Conservation (phyloP, 1,140 invertebrate species). For the Metopolophium dirhodum region DNA sequence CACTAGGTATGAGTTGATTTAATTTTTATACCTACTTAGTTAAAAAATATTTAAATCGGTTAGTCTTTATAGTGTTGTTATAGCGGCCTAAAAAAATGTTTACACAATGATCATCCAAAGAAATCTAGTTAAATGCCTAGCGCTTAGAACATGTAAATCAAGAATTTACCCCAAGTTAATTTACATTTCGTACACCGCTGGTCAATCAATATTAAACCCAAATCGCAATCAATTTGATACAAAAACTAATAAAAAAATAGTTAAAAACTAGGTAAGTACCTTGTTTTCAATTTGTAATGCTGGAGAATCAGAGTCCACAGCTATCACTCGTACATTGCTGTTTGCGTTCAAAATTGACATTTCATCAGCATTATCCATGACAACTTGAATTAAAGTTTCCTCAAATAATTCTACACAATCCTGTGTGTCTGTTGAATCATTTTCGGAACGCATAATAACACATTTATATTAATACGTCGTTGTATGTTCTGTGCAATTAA, state of each 20-base stretch:
- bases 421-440: background rate
- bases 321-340: slow-evolving; percentile 21
- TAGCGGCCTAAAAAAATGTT: too few species aligned
- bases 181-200: background rate
- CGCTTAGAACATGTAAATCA: too few species aligned
- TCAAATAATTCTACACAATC: slow-evolving; percentile 26
- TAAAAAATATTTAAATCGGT: too few species aligned
- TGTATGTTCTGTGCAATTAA: background rate
- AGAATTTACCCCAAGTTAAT: background rate
- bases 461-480: background rate
- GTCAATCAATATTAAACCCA: background rate
- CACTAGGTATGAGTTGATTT: too few species aligned
- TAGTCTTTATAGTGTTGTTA: too few species aligned
- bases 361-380: slow-evolving; percentile 1
- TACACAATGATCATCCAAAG: background rate
- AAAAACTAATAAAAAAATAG: background rate
- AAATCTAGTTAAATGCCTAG: background rate
- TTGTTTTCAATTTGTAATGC: slow-evolving; percentile 32
- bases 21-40: too few species aligned
- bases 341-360: background rate
- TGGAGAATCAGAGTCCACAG: background rate
- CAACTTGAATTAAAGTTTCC: background rate
- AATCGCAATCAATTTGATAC: background rate
- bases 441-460: background rate
- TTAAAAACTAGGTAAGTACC: background rate